These are phyloP conservation scores for Callosobruchus maculatus DNA, from an alignment of 2,888 invertebrate genomes.

Conservation along the genomic window DNA sequence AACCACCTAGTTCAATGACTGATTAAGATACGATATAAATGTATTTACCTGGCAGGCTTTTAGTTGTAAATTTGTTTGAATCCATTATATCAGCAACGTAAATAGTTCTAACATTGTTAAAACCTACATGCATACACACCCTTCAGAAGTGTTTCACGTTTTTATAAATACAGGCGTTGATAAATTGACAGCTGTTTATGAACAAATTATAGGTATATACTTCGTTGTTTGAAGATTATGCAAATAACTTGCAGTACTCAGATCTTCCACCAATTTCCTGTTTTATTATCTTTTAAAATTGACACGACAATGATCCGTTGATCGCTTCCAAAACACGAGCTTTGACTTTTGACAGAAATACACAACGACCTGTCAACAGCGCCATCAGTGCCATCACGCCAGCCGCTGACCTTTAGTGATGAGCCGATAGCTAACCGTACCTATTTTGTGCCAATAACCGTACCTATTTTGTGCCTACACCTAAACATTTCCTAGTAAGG, in stretches of 20 bases:
- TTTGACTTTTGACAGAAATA: background rate
- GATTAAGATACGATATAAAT: background rate
- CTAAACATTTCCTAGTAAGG: too few species aligned
- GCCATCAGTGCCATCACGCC: too few species aligned
- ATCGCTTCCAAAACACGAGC: background rate
- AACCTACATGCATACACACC: background rate
- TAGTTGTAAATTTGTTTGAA: conserved; percentile 17
- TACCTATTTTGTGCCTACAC: too few species aligned
- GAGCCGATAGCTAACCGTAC: too few species aligned
- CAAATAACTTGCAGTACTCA: background rate
- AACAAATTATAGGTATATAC: background rate
- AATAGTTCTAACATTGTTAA: background rate
- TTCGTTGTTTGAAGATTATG: background rate
- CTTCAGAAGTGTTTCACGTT: background rate
- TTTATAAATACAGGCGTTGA: background rate
- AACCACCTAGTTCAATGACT: conserved; percentile 7
- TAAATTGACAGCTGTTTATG: background rate
- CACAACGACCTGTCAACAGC: too few species aligned
- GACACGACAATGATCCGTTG: background rate
- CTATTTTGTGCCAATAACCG: too few species aligned
- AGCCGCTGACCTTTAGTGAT: too few species aligned
- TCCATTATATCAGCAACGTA: conserved; percentile 16
- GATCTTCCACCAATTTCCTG: background rate
- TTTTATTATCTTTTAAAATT: background rate
- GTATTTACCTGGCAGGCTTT: conserved; percentile 20